Conservation (phyloP, 1,140 invertebrate species). For the Cherax destructor region DNA sequence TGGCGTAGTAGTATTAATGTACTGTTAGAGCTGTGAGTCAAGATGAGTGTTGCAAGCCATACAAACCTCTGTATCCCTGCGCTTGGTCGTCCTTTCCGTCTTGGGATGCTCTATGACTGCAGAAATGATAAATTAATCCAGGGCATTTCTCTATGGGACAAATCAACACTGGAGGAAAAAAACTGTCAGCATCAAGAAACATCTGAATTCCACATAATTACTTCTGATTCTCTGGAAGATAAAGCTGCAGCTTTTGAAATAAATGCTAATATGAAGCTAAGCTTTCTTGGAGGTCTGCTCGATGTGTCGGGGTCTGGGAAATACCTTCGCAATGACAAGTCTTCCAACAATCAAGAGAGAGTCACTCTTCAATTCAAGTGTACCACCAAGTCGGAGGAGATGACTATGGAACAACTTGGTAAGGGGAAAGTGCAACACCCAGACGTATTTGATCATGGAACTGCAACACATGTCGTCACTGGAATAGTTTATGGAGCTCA, state of each 20-base stretch:
- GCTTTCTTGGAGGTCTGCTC: background rate
- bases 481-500: slow-evolving; percentile 34
- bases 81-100: slow-evolving; percentile 12
- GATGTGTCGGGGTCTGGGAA: background rate
- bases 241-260: slow-evolving; percentile 24
- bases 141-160: slow-evolving; percentile 23
- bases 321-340: slow-evolving; percentile 20
- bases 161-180: background rate
- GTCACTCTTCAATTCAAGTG: slow-evolving; percentile 39
- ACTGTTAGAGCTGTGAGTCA: no score
- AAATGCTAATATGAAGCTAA: background rate
- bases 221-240: slow-evolving; percentile 24
- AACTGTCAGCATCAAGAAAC: background rate
- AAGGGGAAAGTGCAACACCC: background rate
- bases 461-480: slow-evolving; percentile 42
- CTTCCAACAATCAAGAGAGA: background rate
- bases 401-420: slow-evolving; percentile 32
- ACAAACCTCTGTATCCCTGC: no score
- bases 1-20: no score
- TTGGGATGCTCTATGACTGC: slow-evolving; percentile 18
- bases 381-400: background rate
- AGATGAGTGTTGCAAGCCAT: no score
- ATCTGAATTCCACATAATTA: slow-evolving; percentile 18
- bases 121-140: slow-evolving; percentile 5
- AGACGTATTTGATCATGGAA: slow-evolving; percentile 20